phyloP scores from a whole-genome alignment of 2,113 vertebrate species.

The Aplodontia rufa region DNA sequence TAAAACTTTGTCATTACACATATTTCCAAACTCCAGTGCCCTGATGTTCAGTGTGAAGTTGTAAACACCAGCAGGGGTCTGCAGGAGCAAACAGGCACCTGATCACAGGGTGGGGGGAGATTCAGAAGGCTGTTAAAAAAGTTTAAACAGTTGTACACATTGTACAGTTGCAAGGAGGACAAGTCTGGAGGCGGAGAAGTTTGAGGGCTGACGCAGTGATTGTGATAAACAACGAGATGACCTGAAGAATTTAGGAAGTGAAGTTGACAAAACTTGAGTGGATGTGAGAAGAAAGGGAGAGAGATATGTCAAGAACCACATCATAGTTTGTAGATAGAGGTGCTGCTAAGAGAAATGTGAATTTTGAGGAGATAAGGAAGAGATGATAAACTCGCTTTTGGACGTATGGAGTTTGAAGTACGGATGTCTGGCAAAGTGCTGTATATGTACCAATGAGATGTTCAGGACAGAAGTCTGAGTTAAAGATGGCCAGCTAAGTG shows the following conservation, averaged over 20 bases:
- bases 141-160: not conserved
- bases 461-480: not conserved
- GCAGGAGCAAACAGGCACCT: not conserved
- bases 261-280: not conserved
- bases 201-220: not conserved
- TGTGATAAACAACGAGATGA: not conserved
- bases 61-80: not conserved
- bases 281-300: not conserved
- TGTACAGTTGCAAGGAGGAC: not conserved
- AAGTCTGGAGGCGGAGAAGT: not conserved
- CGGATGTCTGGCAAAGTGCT: not conserved
- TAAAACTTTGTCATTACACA: not conserved
- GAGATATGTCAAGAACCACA: not conserved
- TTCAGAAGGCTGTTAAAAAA: not conserved
- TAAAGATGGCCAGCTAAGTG: not conserved
- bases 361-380: not conserved
- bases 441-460: rapidly evolving
- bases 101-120: not conserved
- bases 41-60: not conserved
- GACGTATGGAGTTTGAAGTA: not conserved
- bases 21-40: not conserved
- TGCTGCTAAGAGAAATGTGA: not conserved
- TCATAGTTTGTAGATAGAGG: not conserved
- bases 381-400: not conserved
- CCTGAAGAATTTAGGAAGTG: not conserved